phyloP scores from a whole-genome alignment of 2,888 invertebrate species.

The Drosophila mimica region DNA sequence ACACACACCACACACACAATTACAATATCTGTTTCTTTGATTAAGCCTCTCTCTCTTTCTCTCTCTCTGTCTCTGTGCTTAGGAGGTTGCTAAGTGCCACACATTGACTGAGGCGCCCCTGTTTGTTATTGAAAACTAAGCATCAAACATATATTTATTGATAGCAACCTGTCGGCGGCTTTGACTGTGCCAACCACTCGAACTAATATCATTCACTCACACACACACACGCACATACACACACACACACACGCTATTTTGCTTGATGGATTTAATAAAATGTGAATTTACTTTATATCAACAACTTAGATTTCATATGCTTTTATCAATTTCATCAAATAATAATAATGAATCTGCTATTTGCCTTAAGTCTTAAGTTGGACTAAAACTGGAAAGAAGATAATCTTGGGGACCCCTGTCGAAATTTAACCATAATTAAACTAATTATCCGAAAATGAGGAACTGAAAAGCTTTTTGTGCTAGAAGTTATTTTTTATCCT shows the following conservation, averaged over 20 bases:
- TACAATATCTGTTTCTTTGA: not conserved
- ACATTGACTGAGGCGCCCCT: conserved; percentile 27
- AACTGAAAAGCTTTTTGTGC: not conserved
- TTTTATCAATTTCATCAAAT: not conserved
- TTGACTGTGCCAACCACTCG: conserved; percentile 7
- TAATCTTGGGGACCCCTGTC: not conserved
- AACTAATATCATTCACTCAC: conserved; percentile 46
- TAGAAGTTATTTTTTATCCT: no score
- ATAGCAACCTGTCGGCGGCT: conserved; percentile 65
- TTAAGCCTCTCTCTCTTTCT: not conserved
- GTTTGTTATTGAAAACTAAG: conserved; percentile 79
- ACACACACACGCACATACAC: conserved; percentile 6
- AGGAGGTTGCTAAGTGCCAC: conserved; percentile 61
- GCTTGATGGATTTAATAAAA: not conserved
- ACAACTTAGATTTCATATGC: not conserved
- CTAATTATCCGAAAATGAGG: no score
- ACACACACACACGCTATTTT: not conserved
- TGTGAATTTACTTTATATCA: not conserved
- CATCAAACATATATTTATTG: conserved; percentile 71
- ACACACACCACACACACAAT: not conserved
- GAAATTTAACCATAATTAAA: not conserved
- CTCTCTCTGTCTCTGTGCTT: conserved; percentile 1
- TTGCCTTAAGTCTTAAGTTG: not conserved
- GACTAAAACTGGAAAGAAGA: not conserved
- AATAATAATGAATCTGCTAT: not conserved